Conservation (phyloP, 2,113 vertebrate genomes). For the Thymallus thymallus region DNA sequence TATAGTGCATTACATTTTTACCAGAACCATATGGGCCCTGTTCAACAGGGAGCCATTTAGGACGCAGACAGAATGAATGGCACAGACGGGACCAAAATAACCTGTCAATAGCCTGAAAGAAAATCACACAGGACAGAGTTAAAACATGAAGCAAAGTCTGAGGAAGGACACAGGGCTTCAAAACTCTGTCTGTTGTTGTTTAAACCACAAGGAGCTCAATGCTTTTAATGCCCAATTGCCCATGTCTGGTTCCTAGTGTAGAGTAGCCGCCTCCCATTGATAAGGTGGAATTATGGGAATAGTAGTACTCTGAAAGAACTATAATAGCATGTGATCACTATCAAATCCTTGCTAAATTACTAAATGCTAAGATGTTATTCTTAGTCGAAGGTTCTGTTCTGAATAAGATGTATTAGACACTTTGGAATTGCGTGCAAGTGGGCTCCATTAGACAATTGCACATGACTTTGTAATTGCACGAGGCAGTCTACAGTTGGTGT, state of each 20-base stretch:
- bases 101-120: constrained; percentile 46
- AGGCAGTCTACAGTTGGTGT: background rate
- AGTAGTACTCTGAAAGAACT: background rate
- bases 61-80: too few relatives aligned
- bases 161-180: constrained; percentile 48
- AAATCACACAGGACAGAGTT: constrained; percentile 42
- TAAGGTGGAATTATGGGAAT: constrained; percentile 21
- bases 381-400: background rate
- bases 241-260: background rate
- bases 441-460: background rate
- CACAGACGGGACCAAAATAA: background rate
- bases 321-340: background rate
- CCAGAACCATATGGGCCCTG: too few relatives aligned
- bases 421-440: background rate
- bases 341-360: background rate
- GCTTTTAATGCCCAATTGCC: constrained; percentile 29
- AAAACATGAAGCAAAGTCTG: constrained; percentile 1
- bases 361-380: background rate
- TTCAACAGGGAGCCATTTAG: too few relatives aligned
- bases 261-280: constrained; percentile 37
- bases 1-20: too few relatives aligned
- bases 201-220: constrained; percentile 34
- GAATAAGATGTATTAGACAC: background rate
- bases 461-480: background rate
- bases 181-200: constrained; percentile 13